Conservation (phyloP, 2,113 vertebrate genomes). For the Panthera leo region DNA sequence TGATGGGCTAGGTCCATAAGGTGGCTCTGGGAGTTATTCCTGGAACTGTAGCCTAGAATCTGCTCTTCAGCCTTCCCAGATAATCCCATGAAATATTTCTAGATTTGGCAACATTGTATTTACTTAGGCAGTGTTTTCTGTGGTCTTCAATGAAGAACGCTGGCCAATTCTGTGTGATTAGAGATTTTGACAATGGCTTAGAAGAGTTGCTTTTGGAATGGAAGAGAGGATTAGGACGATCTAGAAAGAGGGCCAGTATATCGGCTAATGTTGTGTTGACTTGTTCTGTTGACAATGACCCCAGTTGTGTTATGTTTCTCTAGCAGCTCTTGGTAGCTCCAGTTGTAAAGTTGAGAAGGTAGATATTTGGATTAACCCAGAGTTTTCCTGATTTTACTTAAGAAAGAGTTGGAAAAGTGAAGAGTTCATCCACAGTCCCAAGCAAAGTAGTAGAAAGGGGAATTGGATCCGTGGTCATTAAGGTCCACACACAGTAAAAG, state of each 20-base stretch:
- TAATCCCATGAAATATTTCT: background rate
- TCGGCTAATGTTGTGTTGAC: background rate
- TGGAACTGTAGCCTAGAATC: background rate
- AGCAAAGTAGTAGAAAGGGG: background rate
- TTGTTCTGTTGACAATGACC: background rate
- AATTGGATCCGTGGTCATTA: background rate
- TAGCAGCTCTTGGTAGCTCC: background rate
- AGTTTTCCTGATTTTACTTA: background rate
- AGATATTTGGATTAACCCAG: background rate
- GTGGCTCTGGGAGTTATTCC: background rate
- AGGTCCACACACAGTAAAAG: background rate
- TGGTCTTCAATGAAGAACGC: background rate
- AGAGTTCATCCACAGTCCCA: background rate
- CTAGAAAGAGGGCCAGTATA: background rate
- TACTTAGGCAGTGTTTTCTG: background rate
- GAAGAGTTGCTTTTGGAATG: background rate
- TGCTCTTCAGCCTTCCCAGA: background rate
- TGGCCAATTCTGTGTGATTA: background rate
- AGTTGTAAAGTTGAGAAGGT: background rate
- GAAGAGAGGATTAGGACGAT: background rate
- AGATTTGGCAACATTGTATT: background rate
- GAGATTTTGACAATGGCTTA: background rate
- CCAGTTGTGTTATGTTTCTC: background rate
- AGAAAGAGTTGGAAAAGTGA: background rate
- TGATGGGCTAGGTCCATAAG: too few relatives aligned